Evolutionary conservation across 2,113 vertebrate genomes (phyloP).

Genomic region (Scomber colias): DNA sequence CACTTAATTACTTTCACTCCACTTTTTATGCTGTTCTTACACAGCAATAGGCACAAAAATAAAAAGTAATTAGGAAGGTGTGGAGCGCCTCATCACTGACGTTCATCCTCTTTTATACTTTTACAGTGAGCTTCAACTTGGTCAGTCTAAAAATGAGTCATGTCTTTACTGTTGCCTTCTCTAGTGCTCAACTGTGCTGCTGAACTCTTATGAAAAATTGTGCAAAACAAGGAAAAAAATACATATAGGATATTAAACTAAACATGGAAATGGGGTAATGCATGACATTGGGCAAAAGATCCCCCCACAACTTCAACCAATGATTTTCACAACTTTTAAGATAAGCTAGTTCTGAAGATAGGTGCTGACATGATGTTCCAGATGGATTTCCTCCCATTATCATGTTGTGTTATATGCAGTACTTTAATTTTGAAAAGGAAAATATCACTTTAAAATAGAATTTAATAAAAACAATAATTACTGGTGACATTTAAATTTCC

Average conservation of each 20-base stretch:
- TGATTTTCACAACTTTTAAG: too few species aligned
- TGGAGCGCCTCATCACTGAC: too few species aligned
- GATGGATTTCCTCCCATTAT: not conserved
- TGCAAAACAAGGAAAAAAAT: too few species aligned
- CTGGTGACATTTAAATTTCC: not conserved
- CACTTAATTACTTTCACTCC: not conserved
- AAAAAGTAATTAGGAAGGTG: too few species aligned
- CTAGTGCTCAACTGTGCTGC: not conserved
- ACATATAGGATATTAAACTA: not conserved
- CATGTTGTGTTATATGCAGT: not conserved
- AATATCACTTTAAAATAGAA: conserved; percentile 11
- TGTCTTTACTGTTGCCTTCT: not conserved
- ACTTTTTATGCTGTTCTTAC: not conserved
- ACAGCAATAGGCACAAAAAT: too few species aligned
- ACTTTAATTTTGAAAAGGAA: conserved; percentile 13
- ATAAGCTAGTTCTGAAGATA: too few species aligned
- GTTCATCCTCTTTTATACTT: too few species aligned
- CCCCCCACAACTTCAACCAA: too few species aligned
- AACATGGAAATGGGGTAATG: not conserved
- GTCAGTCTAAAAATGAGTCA: not conserved
- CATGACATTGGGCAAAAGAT: not conserved
- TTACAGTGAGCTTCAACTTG: not conserved
- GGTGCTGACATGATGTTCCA: too few species aligned
- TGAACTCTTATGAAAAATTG: too few species aligned
- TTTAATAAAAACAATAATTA: not conserved